Conservation (phyloP, 2,888 invertebrate species). For the Eudemis profundana region DNA sequence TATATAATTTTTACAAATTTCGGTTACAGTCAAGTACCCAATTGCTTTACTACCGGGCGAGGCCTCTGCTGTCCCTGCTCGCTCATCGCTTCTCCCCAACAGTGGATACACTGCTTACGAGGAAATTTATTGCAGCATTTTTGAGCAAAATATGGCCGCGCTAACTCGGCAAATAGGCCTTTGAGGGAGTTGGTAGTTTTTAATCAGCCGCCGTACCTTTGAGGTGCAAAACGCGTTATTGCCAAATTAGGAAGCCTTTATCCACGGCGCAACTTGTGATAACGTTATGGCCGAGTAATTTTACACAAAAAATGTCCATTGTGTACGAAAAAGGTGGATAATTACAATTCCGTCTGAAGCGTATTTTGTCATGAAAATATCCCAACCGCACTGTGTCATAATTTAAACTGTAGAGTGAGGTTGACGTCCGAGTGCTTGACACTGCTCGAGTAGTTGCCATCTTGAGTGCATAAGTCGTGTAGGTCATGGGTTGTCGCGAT, state of each 20-base stretch:
- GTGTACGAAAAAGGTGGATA: not conserved
- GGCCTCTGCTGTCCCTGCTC: too few relatives aligned
- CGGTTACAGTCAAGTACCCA: too few relatives aligned
- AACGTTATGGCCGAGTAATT: conserved; percentile 5
- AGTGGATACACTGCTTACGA: not conserved
- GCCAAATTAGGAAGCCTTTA: conserved; percentile 19
- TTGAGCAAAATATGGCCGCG: conserved; percentile 33
- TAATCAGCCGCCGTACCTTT: conserved; percentile 25
- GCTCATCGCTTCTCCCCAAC: not conserved
- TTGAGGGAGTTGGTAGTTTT: conserved; percentile 39
- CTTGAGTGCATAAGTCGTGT: too few relatives aligned
- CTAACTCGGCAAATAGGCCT: conserved; percentile 36
- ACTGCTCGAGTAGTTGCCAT: too few relatives aligned
- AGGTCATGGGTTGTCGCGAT: too few relatives aligned
- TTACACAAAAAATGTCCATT: not conserved
- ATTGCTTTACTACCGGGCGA: too few relatives aligned
- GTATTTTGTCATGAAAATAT: too few relatives aligned
- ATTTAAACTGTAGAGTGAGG: too few relatives aligned
- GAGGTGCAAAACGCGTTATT: conserved; percentile 30
- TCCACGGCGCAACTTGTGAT: not conserved
- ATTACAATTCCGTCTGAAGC: not conserved
- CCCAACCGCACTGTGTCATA: too few relatives aligned
- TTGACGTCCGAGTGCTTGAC: too few relatives aligned
- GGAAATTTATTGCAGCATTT: conserved; percentile 38
- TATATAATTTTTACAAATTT: too few relatives aligned